These are phyloP conservation scores for Chaetops frenatus DNA, from an alignment of 2,113 vertebrate species.

Conservation along the genomic window DNA sequence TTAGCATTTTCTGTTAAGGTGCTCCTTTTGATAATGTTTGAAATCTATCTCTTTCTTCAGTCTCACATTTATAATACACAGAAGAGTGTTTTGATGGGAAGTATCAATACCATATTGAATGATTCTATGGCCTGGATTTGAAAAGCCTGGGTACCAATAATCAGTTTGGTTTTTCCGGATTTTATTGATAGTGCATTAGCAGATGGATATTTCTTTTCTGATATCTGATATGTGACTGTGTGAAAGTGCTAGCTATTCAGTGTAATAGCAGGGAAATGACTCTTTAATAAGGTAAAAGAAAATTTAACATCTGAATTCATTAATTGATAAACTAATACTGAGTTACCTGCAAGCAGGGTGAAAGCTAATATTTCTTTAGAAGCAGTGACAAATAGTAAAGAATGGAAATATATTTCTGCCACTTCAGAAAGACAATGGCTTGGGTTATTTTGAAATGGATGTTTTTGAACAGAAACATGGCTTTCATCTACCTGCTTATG, in stretches of 20 bases:
- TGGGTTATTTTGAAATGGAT: neutral
- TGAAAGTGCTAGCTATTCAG: neutral
- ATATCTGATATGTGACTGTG: neutral
- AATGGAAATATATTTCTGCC: neutral
- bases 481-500: neutral
- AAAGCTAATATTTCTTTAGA: neutral
- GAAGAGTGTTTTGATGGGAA: slow-evolving; percentile 15
- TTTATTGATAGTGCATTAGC: neutral
- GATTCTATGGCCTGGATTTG: neutral
- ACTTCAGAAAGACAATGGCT: neutral
- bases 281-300: neutral
- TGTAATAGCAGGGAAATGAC: neutral
- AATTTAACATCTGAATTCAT: neutral
- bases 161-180: neutral
- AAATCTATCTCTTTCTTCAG: neutral
- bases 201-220: neutral
- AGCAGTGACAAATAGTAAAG: neutral
- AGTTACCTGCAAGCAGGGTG: neutral
- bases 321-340: neutral
- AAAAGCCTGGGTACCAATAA: neutral
- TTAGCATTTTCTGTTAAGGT: neutral
- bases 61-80: neutral
- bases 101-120: neutral
- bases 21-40: neutral
- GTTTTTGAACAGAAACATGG: neutral